Base-by-base conservation (phyloP, 1,140 invertebrate species). In the Heliconius eleuchia region DNA sequence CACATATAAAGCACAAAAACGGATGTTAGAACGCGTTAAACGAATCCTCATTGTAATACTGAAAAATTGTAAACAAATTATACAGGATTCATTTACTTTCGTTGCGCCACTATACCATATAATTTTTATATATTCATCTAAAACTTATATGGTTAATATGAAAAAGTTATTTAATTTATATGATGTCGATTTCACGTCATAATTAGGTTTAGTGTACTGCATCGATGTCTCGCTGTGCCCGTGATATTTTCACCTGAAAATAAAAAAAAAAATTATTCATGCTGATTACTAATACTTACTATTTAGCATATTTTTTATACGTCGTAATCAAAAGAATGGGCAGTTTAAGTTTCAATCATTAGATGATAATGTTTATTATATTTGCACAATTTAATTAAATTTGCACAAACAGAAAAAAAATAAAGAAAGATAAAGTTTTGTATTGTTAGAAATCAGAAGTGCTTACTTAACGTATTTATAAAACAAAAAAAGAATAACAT, bases 221-320 rank as follows among this genome's bases (percentile, higher is more conserved):
- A 93, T 98, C 98, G 86, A 99, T 99, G 90, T 98, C 98, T 83
- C 98, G 96, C 93, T 99, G 98, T 55, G 98, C 98, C 83, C 97
- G 95, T n/a, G 98, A 98, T 88, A 98, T 98, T 95, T 98, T 99
- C 55, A 98, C 97, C 92, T 94, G 86, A 13, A 66, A 66, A 66
- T 27, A 52, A 52, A 52, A 52, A 19, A 46, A 6, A 37, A 9
- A 42, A 2, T 13, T 42, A 52, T 50, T 50, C 18, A 50, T 50
- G 50, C 18, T 52, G 6, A 52, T 19, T 52, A 52, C 50, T 52
- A 6, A 19, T 52, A 19, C 50, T 5, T 52, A 19, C 50, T 5
- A 19, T 52, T 52, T 19, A 52, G 0, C 6, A 19, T 46, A 13
- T 11, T 46, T 11, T 46, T 34, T 37, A 7, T 37, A 6, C 34